phyloP scores from a whole-genome alignment of 1,140 invertebrate species.

The Acyrthosiphon pisum region DNA sequence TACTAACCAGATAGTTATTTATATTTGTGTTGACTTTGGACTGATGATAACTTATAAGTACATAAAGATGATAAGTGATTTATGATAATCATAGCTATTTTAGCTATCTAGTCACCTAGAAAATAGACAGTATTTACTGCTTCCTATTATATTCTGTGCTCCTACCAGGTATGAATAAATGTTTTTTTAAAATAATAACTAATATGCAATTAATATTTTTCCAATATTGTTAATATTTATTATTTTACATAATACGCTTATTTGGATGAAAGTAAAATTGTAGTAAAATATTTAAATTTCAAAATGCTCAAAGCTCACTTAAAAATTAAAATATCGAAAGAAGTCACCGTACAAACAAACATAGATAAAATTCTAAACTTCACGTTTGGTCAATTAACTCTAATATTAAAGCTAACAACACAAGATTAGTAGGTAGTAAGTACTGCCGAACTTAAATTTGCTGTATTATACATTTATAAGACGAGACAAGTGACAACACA shows the following conservation, averaged over 20 bases:
- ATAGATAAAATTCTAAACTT: not conserved
- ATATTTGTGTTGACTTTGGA: not conserved
- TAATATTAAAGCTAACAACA: not conserved
- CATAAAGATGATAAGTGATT: not conserved
- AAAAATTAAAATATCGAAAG: not conserved
- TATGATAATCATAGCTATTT: not conserved
- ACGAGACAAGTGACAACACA: not conserved
- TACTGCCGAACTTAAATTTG: not conserved
- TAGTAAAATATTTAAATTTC: not conserved
- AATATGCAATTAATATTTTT: not conserved
- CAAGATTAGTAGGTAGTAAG: not conserved
- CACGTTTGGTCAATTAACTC: not conserved
- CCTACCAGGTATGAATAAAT: not conserved
- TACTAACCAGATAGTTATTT: not conserved
- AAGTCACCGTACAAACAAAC: not conserved
- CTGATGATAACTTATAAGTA: not conserved
- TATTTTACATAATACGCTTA: not conserved
- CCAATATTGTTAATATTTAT: not conserved
- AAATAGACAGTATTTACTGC: not conserved
- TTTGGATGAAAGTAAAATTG: not conserved
- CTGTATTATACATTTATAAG: not conserved
- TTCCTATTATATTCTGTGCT: no score
- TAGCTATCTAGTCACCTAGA: not conserved
- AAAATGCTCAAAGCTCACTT: not conserved
- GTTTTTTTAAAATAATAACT: not conserved